Base-by-base conservation (phyloP, 2,113 vertebrate species). In the Rhea pennata region DNA sequence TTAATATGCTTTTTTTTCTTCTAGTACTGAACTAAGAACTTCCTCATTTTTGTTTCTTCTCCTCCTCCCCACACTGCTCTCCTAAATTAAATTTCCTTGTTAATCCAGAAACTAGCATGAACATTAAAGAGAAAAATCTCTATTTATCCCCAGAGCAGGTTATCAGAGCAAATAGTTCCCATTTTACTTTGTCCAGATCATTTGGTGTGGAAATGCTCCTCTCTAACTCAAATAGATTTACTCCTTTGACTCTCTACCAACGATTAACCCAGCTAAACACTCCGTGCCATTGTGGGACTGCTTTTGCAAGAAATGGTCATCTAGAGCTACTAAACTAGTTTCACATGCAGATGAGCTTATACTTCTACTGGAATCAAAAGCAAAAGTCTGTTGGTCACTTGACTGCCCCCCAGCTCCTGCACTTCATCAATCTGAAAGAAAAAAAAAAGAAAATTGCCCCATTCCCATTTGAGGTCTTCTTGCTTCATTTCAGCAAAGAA, bases 11-110 rank as follows among this genome's bases (percentile, higher is more conserved):
- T 85, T 95, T 94, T 98, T 93, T 96, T 95, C 73, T 89, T 94
- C 96, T 97, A 91, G 97, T 98, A 97, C 95, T 93, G 95, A 97
- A 86, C 95, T 76, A 96, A 96, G 80, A 95, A 88, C 94, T 98
- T 98, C 97, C 97, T 95, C 97, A 97, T 98, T 98, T 95, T 97
- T 33, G 82, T 96, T 94, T 92, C 87, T 96, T 90, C 85, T 95
- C 95, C 79, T 91, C 51, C 53, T 92, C 58, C 87, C 62, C 58
- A 58, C 42, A 44, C 5, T 77, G 50, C 65, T 84, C 24, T 15
- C 90, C 76, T 77, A 86, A 91, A 65, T 24, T 70, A 33, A 79
- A 56, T 62, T 70, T 70, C 78, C 86, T 66, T 81, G 54, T 80
- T 94, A 89, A 96, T 92, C 17, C 3, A 96, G 77, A 93, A 85